Percentiles rank a stretch among this genome's conserved stretches.
Conservation (phyloP, 2,888 invertebrate genomes). For the Selenia dentaria region DNA sequence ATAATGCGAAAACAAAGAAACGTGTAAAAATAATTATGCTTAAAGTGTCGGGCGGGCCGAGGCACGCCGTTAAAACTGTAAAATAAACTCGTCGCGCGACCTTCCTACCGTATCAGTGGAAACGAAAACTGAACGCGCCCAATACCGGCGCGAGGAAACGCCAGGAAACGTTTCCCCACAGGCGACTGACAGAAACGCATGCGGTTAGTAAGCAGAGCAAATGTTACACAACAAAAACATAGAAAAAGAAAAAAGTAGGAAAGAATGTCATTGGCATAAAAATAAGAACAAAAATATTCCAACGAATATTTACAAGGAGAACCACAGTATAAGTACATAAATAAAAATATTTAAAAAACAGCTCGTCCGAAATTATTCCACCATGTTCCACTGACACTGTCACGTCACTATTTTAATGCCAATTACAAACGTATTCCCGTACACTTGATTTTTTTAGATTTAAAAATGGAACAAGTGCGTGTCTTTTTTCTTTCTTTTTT, state of each 20-base stretch:
- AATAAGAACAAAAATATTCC: slow-evolving; percentile 67
- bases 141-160: slow-evolving; percentile 33
- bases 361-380: slow-evolving; percentile 64
- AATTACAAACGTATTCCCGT: slow-evolving; percentile 76
- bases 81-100: slow-evolving; percentile 76
- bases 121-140: slow-evolving; percentile 58
- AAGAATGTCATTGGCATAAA: slow-evolving; percentile 82
- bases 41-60: slow-evolving; percentile 50
- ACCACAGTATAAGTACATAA: slow-evolving; percentile 38
- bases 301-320: slow-evolving; percentile 68
- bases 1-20: slow-evolving; percentile 48
- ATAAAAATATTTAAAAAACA: slow-evolving; percentile 48
- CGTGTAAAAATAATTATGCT: slow-evolving; percentile 42
- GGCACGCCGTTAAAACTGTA: slow-evolving; percentile 80
- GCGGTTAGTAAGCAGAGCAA: slow-evolving; percentile 62
- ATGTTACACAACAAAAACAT: slow-evolving; percentile 43
- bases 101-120: slow-evolving; percentile 70
- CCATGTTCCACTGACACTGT: slow-evolving; percentile 71
- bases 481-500: slow-evolving; percentile 49
- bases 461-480: slow-evolving; percentile 45
- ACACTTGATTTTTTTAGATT: slow-evolving; percentile 47
- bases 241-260: slow-evolving; percentile 57
- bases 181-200: slow-evolving; percentile 42
- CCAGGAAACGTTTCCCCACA: slow-evolving; percentile 31
- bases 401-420: slow-evolving; percentile 82